Conservation (phyloP, 2,888 invertebrate species). For the Netelia virgata region DNA sequence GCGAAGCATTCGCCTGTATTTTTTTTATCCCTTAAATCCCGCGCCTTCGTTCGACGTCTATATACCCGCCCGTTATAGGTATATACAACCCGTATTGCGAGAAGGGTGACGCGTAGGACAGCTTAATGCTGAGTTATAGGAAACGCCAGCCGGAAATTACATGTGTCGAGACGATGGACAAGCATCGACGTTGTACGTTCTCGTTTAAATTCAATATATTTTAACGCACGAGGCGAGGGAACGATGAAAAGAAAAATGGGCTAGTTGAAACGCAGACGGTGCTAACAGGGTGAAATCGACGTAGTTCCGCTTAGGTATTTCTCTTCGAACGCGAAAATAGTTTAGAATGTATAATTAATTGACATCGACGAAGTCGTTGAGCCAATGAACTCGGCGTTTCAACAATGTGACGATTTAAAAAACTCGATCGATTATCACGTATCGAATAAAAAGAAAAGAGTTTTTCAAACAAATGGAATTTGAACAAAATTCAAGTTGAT, state of each 20-base stretch:
- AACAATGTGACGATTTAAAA: too few species aligned
- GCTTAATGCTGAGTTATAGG: slow-evolving; percentile 58
- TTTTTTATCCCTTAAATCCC: slow-evolving; percentile 33
- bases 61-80: background rate
- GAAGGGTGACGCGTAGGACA: slow-evolving; percentile 10
- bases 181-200: slow-evolving; percentile 31
- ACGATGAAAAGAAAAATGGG: slow-evolving; percentile 19
- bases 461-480: too few species aligned
- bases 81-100: background rate
- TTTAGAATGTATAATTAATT: too few species aligned
- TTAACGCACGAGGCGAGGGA: background rate
- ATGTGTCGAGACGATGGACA: slow-evolving; percentile 57
- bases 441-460: too few species aligned
- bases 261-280: background rate
- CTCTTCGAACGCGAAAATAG: background rate
- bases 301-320: background rate
- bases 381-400: too few species aligned
- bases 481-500: too few species aligned
- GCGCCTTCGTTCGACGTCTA: slow-evolving; percentile 26
- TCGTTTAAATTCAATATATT: slow-evolving; percentile 59
- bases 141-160: slow-evolving; percentile 68
- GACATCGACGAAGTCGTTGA: too few species aligned
- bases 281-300: too few species aligned
- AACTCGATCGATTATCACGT: too few species aligned
- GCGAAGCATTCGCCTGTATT: slow-evolving; percentile 35